A percentile compares a stretch with the other conserved stretches of the same genome.
These are phyloP conservation scores for Macrosteles quadrilineatus DNA, from an alignment of 1,140 invertebrate species.

Conservation along the genomic window DNA sequence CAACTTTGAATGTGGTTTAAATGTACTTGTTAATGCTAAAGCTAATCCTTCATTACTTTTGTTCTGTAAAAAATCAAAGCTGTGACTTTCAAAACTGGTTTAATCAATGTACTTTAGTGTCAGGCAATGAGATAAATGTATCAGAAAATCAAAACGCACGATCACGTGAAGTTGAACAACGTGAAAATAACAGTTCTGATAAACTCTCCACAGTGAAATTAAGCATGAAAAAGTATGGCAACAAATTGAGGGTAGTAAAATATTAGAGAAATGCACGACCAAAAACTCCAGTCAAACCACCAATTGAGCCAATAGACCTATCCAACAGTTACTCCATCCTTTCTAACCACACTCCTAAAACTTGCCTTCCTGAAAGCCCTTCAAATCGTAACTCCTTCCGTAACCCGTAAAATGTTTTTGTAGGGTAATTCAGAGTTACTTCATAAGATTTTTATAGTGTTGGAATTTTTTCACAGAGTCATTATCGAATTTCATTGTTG, in stretches of 20 bases:
- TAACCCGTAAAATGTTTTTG: too few relatives aligned
- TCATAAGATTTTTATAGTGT: too few relatives aligned
- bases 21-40: conserved; percentile 10
- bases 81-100: conserved; percentile 2
- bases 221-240: background rate
- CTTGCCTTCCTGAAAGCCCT: too few relatives aligned
- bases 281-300: too few relatives aligned
- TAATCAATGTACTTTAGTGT: background rate
- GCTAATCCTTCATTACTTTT: background rate
- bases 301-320: too few relatives aligned
- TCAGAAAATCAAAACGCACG: background rate
- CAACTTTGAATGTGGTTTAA: conserved; percentile 12
- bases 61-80: background rate
- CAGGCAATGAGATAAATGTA: background rate
- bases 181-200: background rate
- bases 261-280: too few relatives aligned
- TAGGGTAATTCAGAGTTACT: too few relatives aligned
- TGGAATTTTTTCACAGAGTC: too few relatives aligned
- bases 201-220: background rate
- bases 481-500: too few relatives aligned
- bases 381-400: too few relatives aligned
- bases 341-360: too few relatives aligned
- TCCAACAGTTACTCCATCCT: too few relatives aligned
- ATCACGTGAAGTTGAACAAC: background rate
- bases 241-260: background rate